Conservation (phyloP, 1,140 invertebrate genomes). For the Brachionus calyciflorus region DNA sequence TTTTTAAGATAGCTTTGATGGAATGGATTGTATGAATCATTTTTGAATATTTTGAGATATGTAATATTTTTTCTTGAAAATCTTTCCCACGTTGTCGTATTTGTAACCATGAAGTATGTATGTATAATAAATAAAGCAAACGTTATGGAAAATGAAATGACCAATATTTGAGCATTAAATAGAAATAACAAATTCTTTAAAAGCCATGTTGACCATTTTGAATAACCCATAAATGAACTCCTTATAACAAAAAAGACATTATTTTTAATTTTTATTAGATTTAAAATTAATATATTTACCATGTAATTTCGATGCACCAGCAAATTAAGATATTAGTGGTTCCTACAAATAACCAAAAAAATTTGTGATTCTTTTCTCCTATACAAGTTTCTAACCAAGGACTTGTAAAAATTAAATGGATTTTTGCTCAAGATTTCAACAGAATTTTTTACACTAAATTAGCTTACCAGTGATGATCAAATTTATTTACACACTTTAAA, state of each 20-base stretch:
- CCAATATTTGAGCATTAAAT: conserved; percentile 25
- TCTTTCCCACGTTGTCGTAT: conserved; percentile 29
- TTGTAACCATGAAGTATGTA: conserved; percentile 31
- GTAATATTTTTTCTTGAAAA: conserved; percentile 29
- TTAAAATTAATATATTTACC: conserved; percentile 50
- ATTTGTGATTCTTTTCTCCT: conserved; percentile 60
- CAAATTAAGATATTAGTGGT: conserved; percentile 52
- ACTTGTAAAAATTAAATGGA: conserved; percentile 48
- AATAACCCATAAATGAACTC: conserved; percentile 14
- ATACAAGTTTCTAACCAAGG: conserved; percentile 60
- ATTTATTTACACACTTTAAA: conserved; percentile 42
- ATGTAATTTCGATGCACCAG: conserved; percentile 55
- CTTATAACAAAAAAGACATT: background rate
- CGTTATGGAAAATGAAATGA: conserved; percentile 10
- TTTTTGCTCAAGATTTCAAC: too few species aligned
- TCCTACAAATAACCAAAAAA: conserved; percentile 57
- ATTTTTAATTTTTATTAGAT: background rate
- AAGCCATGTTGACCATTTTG: conserved; percentile 19
- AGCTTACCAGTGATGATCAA: conserved; percentile 31
- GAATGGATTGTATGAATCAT: conserved; percentile 10
- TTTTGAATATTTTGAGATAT: conserved; percentile 24
- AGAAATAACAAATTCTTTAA: conserved; percentile 23
- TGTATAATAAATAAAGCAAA: background rate
- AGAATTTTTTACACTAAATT: background rate
- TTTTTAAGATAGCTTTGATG: conserved; percentile 39